A percentile compares a stretch with the other conserved stretches of the same genome.
Conservation (phyloP, 2,113 vertebrate species). For the Clarias gariepinus region DNA sequence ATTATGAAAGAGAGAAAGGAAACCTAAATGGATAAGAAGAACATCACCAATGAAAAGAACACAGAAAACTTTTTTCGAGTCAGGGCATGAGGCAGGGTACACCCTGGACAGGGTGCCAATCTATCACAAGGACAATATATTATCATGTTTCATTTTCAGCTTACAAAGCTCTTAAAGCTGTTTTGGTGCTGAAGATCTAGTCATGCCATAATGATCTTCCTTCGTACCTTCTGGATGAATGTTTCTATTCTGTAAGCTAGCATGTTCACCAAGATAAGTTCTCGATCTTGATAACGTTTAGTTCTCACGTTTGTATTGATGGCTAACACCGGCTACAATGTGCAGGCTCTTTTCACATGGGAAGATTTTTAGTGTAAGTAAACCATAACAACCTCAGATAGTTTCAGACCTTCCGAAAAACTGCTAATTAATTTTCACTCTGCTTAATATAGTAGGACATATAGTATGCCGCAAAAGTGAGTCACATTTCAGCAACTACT, state of each 20-base stretch:
- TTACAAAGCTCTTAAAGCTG: neutral
- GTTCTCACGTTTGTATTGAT: neutral
- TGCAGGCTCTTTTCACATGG: neutral
- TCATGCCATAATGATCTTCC: neutral
- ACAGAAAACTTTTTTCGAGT: neutral
- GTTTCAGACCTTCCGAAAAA: neutral
- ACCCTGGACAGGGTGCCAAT: no score
- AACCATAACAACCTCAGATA: neutral
- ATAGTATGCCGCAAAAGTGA: no score
- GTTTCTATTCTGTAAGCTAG: neutral
- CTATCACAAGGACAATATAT: no score
- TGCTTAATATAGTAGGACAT: neutral
- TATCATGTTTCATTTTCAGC: neutral
- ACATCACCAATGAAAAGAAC: neutral
- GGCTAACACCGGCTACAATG: neutral
- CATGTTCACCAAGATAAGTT: no score
- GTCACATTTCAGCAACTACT: no score
- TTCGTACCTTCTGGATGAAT: neutral
- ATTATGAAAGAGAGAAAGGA: neutral
- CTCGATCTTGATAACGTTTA: neutral
- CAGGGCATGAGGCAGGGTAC: no score
- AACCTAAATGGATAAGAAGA: neutral
- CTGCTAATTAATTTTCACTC: neutral
- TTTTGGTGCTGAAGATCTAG: neutral
- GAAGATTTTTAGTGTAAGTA: neutral